Base-by-base conservation (phyloP, 37 sponge, comb jelly and placozoan species). In the Theonella swinhoei region DNA sequence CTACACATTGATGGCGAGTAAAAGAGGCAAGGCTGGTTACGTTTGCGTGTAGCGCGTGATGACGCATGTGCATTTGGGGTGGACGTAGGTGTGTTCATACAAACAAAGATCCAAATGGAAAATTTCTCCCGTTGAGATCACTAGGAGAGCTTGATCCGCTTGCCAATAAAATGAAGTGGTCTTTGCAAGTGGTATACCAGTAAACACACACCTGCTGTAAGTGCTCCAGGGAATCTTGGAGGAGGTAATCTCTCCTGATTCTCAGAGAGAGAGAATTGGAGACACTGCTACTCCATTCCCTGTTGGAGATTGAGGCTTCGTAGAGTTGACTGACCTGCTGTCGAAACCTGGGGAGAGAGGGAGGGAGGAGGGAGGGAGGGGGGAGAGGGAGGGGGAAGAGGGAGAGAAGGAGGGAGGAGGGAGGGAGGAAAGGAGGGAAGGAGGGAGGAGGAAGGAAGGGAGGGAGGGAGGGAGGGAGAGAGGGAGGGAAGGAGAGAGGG, bases 311-410 rank as follows among this genome's bases (percentile, higher is more conserved):
- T 5, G 72, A 62, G 40, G 80, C 77, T 23, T 89, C 84, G 25
- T 69, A 80, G 28, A 87, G 77, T 43, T 84, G 87, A 43, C 38
- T 39, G 35, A 93, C 88, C 78, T 87, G 87, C 29, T 82, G 87
- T 3, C 89, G 70, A 43, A 92, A 88, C 71, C 89, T 88, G 40
- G 4, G 34, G 41, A 7, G 70, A 69, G 14, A 35, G 71, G 71
- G 39, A 8, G 8, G 7, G 5, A 65, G 30, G 24, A 26, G 30
- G 23, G 19, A 19, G 7, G 37, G 32, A 8, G 7, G 8, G 32
- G 38, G 38, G 30, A 76, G 7, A 60, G 1, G 0, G 4, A 33
- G 41, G 3, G 70, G 30, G 14, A n/a, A 35, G 71, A 38, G 39
- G 4, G 8, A 29, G 5, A 65, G 30, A 11, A 26, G 30, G 23